Evolutionary conservation across 2,888 invertebrate species (phyloP), one percentile per base, ranked within the genome.

Genomic region (Ommatoiulus sabulosus): DNA sequence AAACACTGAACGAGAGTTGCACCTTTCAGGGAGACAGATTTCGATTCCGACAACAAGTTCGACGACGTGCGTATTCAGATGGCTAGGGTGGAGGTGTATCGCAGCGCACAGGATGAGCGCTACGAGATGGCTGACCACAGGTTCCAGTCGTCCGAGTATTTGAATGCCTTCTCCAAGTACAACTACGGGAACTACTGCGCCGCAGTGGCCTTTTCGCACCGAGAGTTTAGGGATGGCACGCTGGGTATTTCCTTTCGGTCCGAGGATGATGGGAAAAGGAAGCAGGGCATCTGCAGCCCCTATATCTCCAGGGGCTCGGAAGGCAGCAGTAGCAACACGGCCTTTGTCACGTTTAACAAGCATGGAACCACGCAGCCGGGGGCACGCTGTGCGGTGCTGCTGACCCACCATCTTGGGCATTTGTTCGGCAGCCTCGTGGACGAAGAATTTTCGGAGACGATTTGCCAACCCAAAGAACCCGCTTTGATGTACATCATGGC

Each of bases 31-130:
- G 90, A 90, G 17, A 91, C 92, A 6, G 92, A 92, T 88, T 92
- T 92, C 87, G 91, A 91, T 90, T 92, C 91, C 0, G 91, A 92
- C 85, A 91, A 91, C 0, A 84, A 89, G 8, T 91, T 91, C 24
- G 92, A 92, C 89, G 91, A 92, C 44, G 90, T 92, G 35, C 92
- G 92, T 6, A 91, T 92, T 44, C 48, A 44, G 17, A 44, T 85
- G 35, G 35, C 85, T 85, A 5, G 17, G 4, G 85, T 35, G 7
- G 43, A 85, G 10, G 20, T 85, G 4, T 85, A 43, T 24, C 35
- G 43, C 17, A 85, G 8, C 7, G 43, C 85, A 4, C 17, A 17
- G 8, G 85, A 85, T 35, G 17, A 44, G 3, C 4, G 10, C 17
- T 24, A 85, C 24, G 4, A 17, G 3, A 17, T 85, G 44, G 10